phyloP scores from a whole-genome alignment of 2,888 invertebrate species.

The Drosophila multiciliata region DNA sequence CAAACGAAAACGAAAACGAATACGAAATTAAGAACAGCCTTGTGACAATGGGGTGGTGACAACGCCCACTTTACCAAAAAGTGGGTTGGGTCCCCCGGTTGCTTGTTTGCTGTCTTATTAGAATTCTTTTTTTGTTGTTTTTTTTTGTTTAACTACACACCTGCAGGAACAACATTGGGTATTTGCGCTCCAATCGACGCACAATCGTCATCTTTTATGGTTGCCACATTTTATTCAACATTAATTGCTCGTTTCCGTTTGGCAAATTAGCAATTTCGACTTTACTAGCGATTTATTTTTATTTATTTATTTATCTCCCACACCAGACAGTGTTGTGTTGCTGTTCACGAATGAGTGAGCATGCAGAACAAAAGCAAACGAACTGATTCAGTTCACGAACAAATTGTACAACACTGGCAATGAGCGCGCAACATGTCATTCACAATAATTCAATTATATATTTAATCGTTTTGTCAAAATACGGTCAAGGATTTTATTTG shows the following conservation, averaged over 20 bases:
- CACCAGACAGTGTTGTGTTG: slow-evolving; percentile 51
- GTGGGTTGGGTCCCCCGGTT: slow-evolving; percentile 47
- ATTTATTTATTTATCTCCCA: slow-evolving; percentile 55
- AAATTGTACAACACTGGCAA: slow-evolving; percentile 12
- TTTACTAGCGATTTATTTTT: slow-evolving; percentile 36
- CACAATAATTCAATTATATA: not conserved
- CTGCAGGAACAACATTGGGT: slow-evolving; percentile 66
- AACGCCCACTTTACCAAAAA: slow-evolving; percentile 61
- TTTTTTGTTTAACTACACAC: slow-evolving; percentile 48
- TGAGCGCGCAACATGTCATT: not conserved
- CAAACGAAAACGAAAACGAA: slow-evolving; percentile 28
- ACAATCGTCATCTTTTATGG: slow-evolving; percentile 51
- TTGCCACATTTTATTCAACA: slow-evolving; percentile 37
- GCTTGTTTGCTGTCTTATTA: slow-evolving; percentile 28
- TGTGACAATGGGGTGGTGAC: slow-evolving; percentile 58
- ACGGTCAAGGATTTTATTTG: not conserved
- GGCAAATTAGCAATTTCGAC: slow-evolving; percentile 30
- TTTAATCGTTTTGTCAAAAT: not conserved
- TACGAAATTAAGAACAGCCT: slow-evolving; percentile 40
- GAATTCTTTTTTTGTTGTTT: slow-evolving; percentile 19
- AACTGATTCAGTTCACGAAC: slow-evolving; percentile 16
- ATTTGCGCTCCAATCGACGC: slow-evolving; percentile 59
- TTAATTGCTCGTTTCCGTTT: slow-evolving; percentile 43
- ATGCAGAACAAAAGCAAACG: slow-evolving; percentile 1
- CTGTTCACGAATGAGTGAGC: slow-evolving; percentile 30